Conservation (phyloP, 2,888 invertebrate genomes). For the Luperina testacea region DNA sequence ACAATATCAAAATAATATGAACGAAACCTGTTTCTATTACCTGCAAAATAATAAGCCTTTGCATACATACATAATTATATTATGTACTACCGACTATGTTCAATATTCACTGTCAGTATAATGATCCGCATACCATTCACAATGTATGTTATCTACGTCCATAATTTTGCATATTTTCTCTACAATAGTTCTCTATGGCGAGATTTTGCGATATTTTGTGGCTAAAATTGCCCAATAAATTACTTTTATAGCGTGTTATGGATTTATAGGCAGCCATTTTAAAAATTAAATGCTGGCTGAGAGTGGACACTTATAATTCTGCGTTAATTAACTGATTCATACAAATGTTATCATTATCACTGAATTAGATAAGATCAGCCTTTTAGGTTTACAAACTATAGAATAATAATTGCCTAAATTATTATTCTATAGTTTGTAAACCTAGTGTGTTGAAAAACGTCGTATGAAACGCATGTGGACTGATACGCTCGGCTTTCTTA, state of each 20-base stretch:
- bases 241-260: constrained; percentile 34
- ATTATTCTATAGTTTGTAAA: no score
- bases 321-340: neutral
- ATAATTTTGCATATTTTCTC: constrained; percentile 49
- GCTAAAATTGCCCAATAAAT: constrained; percentile 56
- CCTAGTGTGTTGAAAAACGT: no score
- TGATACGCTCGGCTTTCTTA: no score
- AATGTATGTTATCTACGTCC: constrained; percentile 38
- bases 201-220: constrained; percentile 52
- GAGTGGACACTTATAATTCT: neutral
- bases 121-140: constrained; percentile 23
- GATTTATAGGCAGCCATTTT: constrained; percentile 33
- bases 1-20: neutral
- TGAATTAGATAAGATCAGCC: neutral
- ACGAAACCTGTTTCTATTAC: neutral
- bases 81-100: neutral
- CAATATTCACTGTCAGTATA: constrained; percentile 4
- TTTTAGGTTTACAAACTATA: neutral
- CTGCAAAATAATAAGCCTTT: neutral
- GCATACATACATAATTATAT: neutral
- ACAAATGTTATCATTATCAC: neutral
- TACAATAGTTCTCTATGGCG: constrained; percentile 23
- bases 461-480: no score
- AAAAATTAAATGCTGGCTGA: constrained; percentile 17
- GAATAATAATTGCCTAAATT: neutral